Evolutionary conservation across 2,888 invertebrate species (phyloP).

Genomic region (Drosophila mimica): DNA sequence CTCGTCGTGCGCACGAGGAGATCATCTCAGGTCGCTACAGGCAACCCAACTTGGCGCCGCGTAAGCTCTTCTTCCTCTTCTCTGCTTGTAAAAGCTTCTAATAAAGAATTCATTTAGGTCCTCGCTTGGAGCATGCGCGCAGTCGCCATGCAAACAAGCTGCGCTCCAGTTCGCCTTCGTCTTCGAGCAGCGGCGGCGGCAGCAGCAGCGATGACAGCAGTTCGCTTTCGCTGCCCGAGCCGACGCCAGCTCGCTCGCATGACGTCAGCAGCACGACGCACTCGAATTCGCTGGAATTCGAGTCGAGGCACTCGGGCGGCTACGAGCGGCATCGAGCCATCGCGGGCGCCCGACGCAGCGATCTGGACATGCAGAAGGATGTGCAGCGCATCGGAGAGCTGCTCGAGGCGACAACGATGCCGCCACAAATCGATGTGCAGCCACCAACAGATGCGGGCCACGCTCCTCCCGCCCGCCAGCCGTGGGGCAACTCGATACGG

Average conservation of each 20-base stretch:
- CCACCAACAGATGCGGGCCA: slow-evolving; percentile 72
- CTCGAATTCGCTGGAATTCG: slow-evolving; percentile 83
- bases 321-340: slow-evolving; percentile 80
- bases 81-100: not conserved
- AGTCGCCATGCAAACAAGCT: slow-evolving; percentile 51
- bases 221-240: slow-evolving; percentile 68
- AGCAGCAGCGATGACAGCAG: slow-evolving; percentile 76
- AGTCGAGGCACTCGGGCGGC: slow-evolving; percentile 82
- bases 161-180: slow-evolving; percentile 76
- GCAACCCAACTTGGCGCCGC: slow-evolving; percentile 84
- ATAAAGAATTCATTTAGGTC: slow-evolving; percentile 35
- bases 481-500: slow-evolving; percentile 65
- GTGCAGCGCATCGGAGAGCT: slow-evolving; percentile 78
- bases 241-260: slow-evolving; percentile 69
- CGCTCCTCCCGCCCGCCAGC: slow-evolving; percentile 29
- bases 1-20: slow-evolving; percentile 85
- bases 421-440: slow-evolving; percentile 83
- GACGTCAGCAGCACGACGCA: slow-evolving; percentile 82
- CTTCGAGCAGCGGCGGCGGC: slow-evolving; percentile 66
- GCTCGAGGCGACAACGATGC: slow-evolving; percentile 52
- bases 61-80: slow-evolving; percentile 55
- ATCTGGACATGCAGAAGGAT: slow-evolving; percentile 82
- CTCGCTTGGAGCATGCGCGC: slow-evolving; percentile 67
- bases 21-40: slow-evolving; percentile 85
- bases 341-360: slow-evolving; percentile 82